phyloP scores from a whole-genome alignment of 2,888 invertebrate species.

The Heliconius sara region DNA sequence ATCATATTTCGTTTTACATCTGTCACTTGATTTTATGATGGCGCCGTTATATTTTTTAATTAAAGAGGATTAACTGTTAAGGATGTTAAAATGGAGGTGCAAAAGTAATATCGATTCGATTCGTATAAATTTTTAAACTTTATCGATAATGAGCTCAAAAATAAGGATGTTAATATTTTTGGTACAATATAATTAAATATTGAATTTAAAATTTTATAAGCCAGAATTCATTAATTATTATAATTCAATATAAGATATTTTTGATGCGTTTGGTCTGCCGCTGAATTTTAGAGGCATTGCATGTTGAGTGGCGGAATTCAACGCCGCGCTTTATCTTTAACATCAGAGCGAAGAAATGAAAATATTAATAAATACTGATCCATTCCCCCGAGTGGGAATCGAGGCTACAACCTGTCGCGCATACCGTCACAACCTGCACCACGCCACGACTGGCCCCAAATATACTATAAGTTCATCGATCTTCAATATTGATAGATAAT shows the following conservation, averaged over 20 bases:
- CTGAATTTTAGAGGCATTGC: too few species aligned
- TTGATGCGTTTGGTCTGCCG: too few species aligned
- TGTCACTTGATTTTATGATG: conserved; percentile 38
- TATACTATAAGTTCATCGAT: conserved; percentile 5
- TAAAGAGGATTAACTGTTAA: conserved; percentile 20
- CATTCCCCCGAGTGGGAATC: too few species aligned
- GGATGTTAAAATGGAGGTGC: conserved; percentile 16
- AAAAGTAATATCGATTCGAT: not conserved
- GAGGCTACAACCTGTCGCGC: too few species aligned
- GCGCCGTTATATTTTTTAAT: conserved; percentile 36
- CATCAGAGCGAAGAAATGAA: too few species aligned
- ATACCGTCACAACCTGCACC: too few species aligned
- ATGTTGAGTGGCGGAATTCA: too few species aligned
- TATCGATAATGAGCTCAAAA: not conserved
- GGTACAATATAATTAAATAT: not conserved
- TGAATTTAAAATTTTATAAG: not conserved
- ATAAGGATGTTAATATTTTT: not conserved
- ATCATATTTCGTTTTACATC: conserved; percentile 45
- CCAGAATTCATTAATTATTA: not conserved
- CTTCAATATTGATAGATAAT: conserved; percentile 33
- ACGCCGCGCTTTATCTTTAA: too few species aligned
- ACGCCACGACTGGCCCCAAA: too few species aligned
- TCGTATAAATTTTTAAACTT: not conserved
- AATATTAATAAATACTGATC: too few species aligned
- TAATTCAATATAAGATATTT: not conserved